A percentile compares a stretch with the other conserved stretches of the same genome.
These are phyloP conservation scores for Orthosia gothica DNA, from an alignment of 2,888 invertebrate genomes.

Conservation along the genomic window DNA sequence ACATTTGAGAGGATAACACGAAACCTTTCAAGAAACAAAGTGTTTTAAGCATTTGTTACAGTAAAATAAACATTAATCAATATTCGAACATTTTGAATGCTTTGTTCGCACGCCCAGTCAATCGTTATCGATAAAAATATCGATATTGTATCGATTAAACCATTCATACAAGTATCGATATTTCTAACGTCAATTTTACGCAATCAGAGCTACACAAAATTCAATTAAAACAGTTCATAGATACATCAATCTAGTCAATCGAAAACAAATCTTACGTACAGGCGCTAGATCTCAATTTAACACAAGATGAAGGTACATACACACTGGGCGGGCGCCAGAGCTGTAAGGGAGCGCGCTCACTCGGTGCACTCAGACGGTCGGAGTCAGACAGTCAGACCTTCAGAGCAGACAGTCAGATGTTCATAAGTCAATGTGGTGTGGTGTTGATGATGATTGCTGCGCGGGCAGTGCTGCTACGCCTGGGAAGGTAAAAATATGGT, in stretches of 20 bases:
- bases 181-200: neutral
- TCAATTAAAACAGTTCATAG: constrained; percentile 1
- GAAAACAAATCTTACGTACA: constrained; percentile 14
- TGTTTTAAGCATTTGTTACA: constrained; percentile 28
- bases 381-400: constrained; percentile 51
- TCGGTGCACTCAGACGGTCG: constrained; percentile 19
- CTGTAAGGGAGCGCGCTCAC: constrained; percentile 28
- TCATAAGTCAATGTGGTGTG: constrained; percentile 78
- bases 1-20: constrained; percentile 13
- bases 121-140: constrained; percentile 32
- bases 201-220: neutral
- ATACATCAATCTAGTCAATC: constrained; percentile 18
- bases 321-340: constrained; percentile 49
- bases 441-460: constrained; percentile 55
- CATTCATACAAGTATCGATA: constrained; percentile 18
- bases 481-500: constrained; percentile 27
- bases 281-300: constrained; percentile 25
- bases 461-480: constrained; percentile 82
- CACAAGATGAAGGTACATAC: constrained; percentile 16
- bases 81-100: constrained; percentile 23
- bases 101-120: constrained; percentile 35
- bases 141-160: constrained; percentile 13
- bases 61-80: constrained; percentile 35
- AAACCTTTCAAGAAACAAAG: constrained; percentile 21
- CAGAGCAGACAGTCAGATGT: constrained; percentile 57